These are phyloP conservation scores for Pygmarrhopalites habei DNA, from an alignment of 1,140 invertebrate genomes.

Conservation along the genomic window DNA sequence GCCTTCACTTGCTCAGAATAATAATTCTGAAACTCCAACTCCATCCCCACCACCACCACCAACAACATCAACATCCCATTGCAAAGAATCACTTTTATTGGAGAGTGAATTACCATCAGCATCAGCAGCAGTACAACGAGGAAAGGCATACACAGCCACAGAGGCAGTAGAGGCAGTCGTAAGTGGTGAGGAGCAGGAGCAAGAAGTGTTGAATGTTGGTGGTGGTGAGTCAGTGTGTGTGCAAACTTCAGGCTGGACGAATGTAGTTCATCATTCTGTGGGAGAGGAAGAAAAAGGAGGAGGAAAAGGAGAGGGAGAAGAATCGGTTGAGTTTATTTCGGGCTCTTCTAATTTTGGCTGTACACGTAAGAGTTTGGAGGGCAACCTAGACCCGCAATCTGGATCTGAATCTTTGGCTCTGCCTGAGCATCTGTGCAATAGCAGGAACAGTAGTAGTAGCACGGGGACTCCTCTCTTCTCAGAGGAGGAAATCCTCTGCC, in stretches of 20 bases:
- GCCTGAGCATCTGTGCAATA: slow-evolving; percentile 4
- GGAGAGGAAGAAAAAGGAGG: too few relatives aligned
- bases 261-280: slow-evolving; percentile 5
- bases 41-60: background rate
- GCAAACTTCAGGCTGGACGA: slow-evolving; percentile 10
- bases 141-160: too few relatives aligned
- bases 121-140: too few relatives aligned
- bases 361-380: background rate
- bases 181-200: too few relatives aligned
- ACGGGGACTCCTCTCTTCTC: too few relatives aligned
- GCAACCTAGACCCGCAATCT: slow-evolving; percentile 21
- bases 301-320: too few relatives aligned
- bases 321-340: slow-evolving; percentile 22
- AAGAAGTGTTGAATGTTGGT: too few relatives aligned
- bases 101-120: too few relatives aligned
- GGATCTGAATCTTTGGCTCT: slow-evolving; percentile 1
- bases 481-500: too few relatives aligned
- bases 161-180: too few relatives aligned
- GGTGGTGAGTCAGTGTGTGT: slow-evolving; percentile 5
- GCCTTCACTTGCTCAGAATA: slow-evolving; percentile 6
- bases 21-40: background rate
- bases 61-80: background rate
- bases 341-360: slow-evolving; percentile 27
- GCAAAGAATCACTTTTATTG: background rate
- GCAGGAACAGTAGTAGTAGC: background rate